Base-by-base conservation (phyloP, 2,113 vertebrate species). In the Lophochroa leadbeateri region DNA sequence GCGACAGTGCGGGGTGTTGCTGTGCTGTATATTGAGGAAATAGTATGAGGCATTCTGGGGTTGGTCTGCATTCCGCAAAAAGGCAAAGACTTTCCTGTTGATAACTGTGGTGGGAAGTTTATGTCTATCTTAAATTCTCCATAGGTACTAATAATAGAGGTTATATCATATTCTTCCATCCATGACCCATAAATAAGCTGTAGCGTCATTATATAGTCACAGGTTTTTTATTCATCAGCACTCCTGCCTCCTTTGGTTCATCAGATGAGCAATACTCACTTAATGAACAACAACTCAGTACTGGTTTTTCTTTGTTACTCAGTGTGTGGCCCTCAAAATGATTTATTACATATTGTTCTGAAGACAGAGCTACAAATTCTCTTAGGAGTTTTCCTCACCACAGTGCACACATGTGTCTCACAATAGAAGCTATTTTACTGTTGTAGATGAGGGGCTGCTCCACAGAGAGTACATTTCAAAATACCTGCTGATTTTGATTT, bases 271-370 rank as follows among this genome's bases (percentile, higher is more conserved):
- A 8, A 93, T 46, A 46, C 20, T 63, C 39, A 35, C 57, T 94
- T 87, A 79, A 89, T 21, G 47, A 89, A 68, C 77, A 86, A 72
- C 68, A 82, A 68, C 71, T 68, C 87, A 87, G 52, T 39, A 43
- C 39, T 55, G 52, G 17, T 89, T 58, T 76, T 47, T 57, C 78
- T 93, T 93, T 64, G 65, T 82, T 87, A 64, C 92, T 91, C 85
- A 52, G 88, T 93, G 88, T 97, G 96, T 91, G 90, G 94, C 74
- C 94, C 52, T 87, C 70, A 61, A 68, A 91, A 49, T 87, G 87
- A 95, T 97, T 94, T 93, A 97, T 72, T 96, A 79, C 57, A 19
- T 79, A 95, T 95, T 95, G 87, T 96, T 95, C 84, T 87, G 52
- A 90, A 91, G 82, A 87, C 6, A 33, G 52, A 90, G 75, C 69